Base-by-base conservation (phyloP, 2,888 invertebrate species). In the Agrotis clavis region DNA sequence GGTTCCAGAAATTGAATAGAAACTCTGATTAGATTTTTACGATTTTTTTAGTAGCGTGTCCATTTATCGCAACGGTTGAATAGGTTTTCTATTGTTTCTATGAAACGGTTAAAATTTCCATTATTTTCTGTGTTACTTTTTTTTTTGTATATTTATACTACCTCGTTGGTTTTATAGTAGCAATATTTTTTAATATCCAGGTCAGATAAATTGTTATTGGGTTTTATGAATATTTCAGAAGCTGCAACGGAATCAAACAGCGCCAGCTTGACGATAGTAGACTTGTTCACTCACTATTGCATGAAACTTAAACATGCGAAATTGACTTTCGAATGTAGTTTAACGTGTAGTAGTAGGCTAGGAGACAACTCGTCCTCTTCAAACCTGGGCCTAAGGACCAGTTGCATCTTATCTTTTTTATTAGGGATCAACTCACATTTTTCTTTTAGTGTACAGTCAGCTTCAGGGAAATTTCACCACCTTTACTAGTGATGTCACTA, bases 11-110 rank as follows among this genome's bases (percentile, higher is more conserved):
- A 16, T 71, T 54, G 13, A 41, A 67, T 56, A 50, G 77, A 54
- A 14, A 50, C 30, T 56, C 14, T 76, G 48, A 67, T 72, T 67
- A 54, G 48, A 50, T 54, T 76, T 67, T 41, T 18, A 57, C 56
- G 54, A 41, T 30, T 48, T 72, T 68, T 41, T 41, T 41, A 11
- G 41, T n/a, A 56, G 69, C 48, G 3, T 50, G 54, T 56, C 30
- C 41, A 54, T 76, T 54, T 67, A 41, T 56, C n/a, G 56, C 21
- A 50, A 25, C 47, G 19, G 67, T 67, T 41, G 19, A 72, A 50
- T 57, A 9, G 48, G 30, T 56, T 56, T 45, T 50, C 54, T 76
- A 68, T 76, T 67, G 7, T 9, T 14, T 21, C 13, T 30, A n/a
- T 16, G 4, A 41, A 41, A 67, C 21, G 16, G 50, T 74, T 75